Conservation (phyloP, 30 jellyfish, hydroid and myxozoan species). For the Rhopilema esculentum region DNA sequence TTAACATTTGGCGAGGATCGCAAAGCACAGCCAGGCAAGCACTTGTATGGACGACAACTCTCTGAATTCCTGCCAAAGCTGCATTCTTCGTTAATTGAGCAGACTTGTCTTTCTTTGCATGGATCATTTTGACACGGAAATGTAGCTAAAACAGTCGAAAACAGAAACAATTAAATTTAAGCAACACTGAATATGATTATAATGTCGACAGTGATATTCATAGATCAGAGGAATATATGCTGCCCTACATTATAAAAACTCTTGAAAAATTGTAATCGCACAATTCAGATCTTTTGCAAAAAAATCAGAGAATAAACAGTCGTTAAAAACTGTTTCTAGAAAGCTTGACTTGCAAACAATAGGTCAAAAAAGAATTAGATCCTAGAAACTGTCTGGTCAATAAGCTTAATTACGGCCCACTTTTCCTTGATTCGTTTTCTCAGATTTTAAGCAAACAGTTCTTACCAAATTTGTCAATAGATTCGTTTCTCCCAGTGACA, state of each 20-base stretch:
- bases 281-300: too few relatives aligned
- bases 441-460: too few relatives aligned
- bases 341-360: too few relatives aligned
- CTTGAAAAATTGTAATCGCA: neutral
- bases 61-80: constrained; percentile 23
- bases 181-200: neutral
- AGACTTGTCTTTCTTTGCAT: constrained; percentile 64
- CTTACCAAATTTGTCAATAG: neutral
- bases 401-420: too few relatives aligned
- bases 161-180: neutral
- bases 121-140: constrained; percentile 85
- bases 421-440: too few relatives aligned
- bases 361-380: too few relatives aligned
- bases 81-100: constrained; percentile 70
- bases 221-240: neutral
- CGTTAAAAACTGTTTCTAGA: too few relatives aligned
- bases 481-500: neutral
- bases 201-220: neutral
- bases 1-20: constrained; percentile 57
- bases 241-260: too few relatives aligned
- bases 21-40: constrained; percentile 64
- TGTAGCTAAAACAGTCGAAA: constrained; percentile 43
- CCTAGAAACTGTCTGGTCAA: too few relatives aligned
- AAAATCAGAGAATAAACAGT: too few relatives aligned
- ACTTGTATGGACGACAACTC: constrained; percentile 47